A percentile compares a stretch with the other conserved stretches of the same genome.
These are phyloP conservation scores for Drosophila lacteicornis DNA, from an alignment of 1,140 invertebrate species.

Conservation along the genomic window DNA sequence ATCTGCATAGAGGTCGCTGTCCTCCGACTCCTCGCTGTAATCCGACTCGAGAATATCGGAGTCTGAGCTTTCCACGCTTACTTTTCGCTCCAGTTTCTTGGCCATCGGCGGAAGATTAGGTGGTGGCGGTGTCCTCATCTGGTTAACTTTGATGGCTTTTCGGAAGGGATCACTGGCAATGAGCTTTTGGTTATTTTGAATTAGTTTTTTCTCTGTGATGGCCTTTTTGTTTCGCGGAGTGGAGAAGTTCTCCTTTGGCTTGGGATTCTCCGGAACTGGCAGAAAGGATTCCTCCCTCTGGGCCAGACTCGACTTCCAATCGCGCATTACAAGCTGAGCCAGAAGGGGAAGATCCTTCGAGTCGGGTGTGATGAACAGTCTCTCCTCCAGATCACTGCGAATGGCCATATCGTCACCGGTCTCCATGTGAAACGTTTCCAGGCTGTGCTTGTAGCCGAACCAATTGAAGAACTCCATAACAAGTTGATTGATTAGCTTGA, in stretches of 20 bases:
- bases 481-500: constrained; percentile 56
- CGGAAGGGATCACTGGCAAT: not conserved
- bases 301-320: not conserved
- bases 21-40: constrained; percentile 6
- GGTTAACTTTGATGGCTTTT: not conserved
- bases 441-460: constrained; percentile 69
- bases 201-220: not conserved
- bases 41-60: constrained; percentile 24
- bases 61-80: constrained; percentile 4
- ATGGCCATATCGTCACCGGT: constrained; percentile 22
- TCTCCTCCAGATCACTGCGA: constrained; percentile 36
- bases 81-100: not conserved
- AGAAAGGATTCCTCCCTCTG: not conserved
- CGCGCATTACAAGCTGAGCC: constrained; percentile 47
- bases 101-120: not conserved
- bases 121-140: not conserved
- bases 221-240: not conserved
- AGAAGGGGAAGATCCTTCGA: constrained; percentile 57
- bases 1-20: constrained; percentile 51
- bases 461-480: constrained; percentile 68
- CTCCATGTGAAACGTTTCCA: constrained; percentile 66
- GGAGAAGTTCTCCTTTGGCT: not conserved
- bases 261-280: not conserved
- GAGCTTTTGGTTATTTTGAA: constrained; percentile 22
- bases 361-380: constrained; percentile 4